Percentiles rank a stretch among this genome's conserved stretches.
phyloP scores from a whole-genome alignment of 53 echinoderm and acorn worm species.

The Echinarachnius parma region DNA sequence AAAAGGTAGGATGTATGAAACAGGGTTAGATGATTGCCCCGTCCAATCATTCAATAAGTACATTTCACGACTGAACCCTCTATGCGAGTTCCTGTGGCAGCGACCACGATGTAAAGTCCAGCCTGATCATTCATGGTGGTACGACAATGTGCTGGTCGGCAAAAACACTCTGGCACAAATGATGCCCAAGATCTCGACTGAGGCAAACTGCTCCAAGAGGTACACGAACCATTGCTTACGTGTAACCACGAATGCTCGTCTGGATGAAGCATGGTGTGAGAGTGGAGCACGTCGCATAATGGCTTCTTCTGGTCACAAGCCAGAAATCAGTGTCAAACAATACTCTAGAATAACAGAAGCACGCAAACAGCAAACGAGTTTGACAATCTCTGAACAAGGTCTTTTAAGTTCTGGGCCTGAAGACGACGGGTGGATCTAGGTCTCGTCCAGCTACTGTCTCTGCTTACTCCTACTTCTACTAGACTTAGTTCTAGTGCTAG shows the following conservation, averaged over 20 bases:
- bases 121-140: background rate
- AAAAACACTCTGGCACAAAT: constrained; percentile 18
- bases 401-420: background rate
- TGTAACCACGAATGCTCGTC: background rate
- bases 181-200: background rate
- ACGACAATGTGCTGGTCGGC: constrained; percentile 7
- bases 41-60: background rate
- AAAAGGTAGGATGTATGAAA: constrained; percentile 19
- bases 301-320: constrained; percentile 12
- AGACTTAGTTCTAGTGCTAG: too few relatives aligned
- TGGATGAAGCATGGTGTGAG: background rate
- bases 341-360: background rate
- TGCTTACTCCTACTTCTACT: too few relatives aligned
- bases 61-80: background rate
- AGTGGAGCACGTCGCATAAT: constrained; percentile 12
- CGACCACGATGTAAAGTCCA: background rate
- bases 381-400: background rate
- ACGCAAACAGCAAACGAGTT: background rate
- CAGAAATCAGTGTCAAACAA: background rate
- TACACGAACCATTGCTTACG: constrained; percentile 12
- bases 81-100: constrained; percentile 1
- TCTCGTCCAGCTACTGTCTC: too few relatives aligned
- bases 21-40: background rate
- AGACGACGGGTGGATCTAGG: too few relatives aligned
- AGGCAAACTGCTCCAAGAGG: background rate